A percentile compares a stretch with the other conserved stretches of the same genome.
These are phyloP conservation scores for Habroteleia sp. DNA, from an alignment of 2,888 invertebrate species.

Conservation along the genomic window DNA sequence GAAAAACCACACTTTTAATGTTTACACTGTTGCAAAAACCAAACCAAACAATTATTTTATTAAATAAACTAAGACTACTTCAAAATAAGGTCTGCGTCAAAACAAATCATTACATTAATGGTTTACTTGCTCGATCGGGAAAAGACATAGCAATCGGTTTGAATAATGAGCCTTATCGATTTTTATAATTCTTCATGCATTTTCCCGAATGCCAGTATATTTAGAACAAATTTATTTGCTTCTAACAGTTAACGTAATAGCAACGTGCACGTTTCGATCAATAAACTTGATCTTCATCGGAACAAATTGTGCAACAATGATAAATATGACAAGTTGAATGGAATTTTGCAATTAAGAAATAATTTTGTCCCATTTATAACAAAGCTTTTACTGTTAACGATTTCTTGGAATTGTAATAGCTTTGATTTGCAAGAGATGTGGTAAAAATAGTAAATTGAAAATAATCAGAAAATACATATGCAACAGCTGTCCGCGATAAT, in stretches of 20 bases:
- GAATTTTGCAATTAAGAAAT: conserved; percentile 8
- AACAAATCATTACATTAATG: background rate
- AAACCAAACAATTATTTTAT: too few relatives aligned
- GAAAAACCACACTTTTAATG: conserved; percentile 72
- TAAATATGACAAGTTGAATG: conserved; percentile 12
- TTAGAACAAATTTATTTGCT: conserved; percentile 29
- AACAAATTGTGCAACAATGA: conserved; percentile 11
- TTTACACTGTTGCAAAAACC: background rate
- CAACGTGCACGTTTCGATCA: conserved; percentile 10
- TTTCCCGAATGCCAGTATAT: conserved; percentile 13
- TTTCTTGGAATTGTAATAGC: too few relatives aligned
- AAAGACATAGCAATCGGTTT: background rate
- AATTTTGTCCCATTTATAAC: background rate
- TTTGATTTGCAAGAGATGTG: too few relatives aligned
- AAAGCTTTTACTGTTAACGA: too few relatives aligned
- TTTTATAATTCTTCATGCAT: conserved; percentile 11
- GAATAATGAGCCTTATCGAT: conserved; percentile 23
- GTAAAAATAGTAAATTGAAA: too few relatives aligned
- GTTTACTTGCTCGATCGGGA: too few relatives aligned
- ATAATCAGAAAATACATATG: too few relatives aligned
- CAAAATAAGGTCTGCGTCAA: too few relatives aligned
- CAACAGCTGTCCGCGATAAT: too few relatives aligned
- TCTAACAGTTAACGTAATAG: conserved; percentile 5
- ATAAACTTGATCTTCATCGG: conserved; percentile 21
- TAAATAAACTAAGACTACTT: too few relatives aligned